phyloP scores from a whole-genome alignment of 1,140 invertebrate genomes.

The Drosophila lini region DNA sequence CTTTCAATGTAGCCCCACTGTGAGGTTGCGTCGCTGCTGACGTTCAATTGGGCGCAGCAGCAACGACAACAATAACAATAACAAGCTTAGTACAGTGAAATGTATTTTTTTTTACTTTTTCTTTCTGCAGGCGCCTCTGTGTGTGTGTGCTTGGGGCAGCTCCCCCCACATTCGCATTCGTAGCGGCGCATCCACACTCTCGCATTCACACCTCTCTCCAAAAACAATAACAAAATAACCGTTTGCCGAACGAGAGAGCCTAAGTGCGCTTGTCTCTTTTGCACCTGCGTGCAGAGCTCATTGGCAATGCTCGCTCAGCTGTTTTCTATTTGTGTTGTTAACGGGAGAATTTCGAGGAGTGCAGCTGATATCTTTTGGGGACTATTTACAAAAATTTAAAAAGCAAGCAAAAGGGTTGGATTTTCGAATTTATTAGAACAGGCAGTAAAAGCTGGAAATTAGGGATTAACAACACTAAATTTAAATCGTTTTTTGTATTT shows the following conservation, averaged over 20 bases:
- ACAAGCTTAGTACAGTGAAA: conserved; percentile 35
- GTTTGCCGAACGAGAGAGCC: conserved; percentile 19
- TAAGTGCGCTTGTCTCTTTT: conserved; percentile 11
- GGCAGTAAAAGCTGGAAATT: not conserved
- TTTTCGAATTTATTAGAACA: too few species aligned
- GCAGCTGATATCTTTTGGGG: conserved; percentile 22
- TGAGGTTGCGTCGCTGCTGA: conserved; percentile 44
- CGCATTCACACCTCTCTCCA: conserved; percentile 41
- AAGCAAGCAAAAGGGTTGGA: not conserved
- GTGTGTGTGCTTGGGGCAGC: conserved; percentile 21
- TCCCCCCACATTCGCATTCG: conserved; percentile 16
- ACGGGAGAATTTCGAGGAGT: conserved; percentile 23
- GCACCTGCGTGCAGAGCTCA: conserved; percentile 29
- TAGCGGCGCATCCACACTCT: conserved; percentile 19
- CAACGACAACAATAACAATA: conserved; percentile 41
- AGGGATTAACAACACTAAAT: too few species aligned
- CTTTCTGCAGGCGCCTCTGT: conserved; percentile 43
- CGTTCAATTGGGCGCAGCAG: conserved; percentile 76
- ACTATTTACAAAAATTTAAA: conserved; percentile 4
- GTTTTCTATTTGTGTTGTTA: conserved; percentile 40
- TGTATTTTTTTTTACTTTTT: conserved; percentile 65
- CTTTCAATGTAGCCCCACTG: conserved; percentile 8
- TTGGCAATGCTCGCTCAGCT: conserved; percentile 26
- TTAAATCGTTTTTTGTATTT: not conserved
- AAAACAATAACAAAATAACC: conserved; percentile 43